Evolutionary conservation across 2,797 vertebrate genomes (phyloP).

Genomic region (Rhadinocentrus ornatus): DNA sequence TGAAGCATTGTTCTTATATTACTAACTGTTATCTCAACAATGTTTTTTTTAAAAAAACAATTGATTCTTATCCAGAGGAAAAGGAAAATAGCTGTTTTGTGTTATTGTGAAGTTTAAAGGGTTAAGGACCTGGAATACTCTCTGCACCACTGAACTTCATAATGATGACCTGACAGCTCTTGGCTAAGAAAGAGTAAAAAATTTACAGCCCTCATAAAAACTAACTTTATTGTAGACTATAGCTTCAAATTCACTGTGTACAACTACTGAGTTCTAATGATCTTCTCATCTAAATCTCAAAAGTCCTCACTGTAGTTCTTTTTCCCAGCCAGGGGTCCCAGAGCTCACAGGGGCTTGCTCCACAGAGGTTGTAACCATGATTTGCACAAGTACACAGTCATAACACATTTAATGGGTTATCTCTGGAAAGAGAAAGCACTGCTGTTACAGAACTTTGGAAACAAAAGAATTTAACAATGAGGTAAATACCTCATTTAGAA

Average conservation of each 20-base stretch:
- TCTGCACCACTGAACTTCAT: neutral
- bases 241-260: neutral
- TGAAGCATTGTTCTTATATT: neutral
- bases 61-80: neutral
- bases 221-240: neutral
- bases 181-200: neutral
- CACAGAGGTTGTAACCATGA: neutral
- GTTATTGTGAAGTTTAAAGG: neutral
- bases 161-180: neutral
- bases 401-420: neutral
- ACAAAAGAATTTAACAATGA: no score
- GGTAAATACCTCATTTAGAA: no score
- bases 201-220: neutral
- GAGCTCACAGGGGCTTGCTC: neutral
- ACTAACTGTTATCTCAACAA: neutral
- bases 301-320: neutral
- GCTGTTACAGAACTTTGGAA: no score
- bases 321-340: neutral
- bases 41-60: no score
- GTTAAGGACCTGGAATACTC: neutral
- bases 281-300: neutral
- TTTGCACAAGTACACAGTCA: neutral
- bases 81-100: neutral
- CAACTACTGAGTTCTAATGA: neutral
- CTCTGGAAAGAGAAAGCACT: neutral